These are phyloP conservation scores for Brachyptera putata DNA, from an alignment of 2,888 invertebrate species.

Conservation along the genomic window DNA sequence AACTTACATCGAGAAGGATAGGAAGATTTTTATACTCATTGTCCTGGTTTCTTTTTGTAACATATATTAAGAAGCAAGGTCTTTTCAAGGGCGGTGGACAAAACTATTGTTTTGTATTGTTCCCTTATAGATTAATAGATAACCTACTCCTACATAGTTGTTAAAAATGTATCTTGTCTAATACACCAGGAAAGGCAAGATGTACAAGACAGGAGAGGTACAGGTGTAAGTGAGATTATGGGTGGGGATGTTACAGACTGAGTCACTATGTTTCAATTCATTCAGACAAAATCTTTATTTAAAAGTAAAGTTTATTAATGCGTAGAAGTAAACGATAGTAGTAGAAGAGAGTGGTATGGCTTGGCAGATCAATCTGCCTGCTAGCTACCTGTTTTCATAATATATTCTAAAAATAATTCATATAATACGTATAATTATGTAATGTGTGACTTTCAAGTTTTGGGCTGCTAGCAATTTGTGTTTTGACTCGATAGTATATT, in stretches of 20 bases:
- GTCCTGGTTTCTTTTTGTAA: constrained; percentile 35
- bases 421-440: neutral
- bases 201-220: constrained; percentile 17
- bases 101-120: constrained; percentile 35
- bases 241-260: constrained; percentile 35
- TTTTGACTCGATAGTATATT: no score
- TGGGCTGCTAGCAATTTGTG: neutral
- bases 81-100: constrained; percentile 32
- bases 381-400: constrained; percentile 3
- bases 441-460: constrained; percentile 5
- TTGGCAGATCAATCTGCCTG: constrained; percentile 29
- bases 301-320: constrained; percentile 21
- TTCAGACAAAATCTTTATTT: constrained; percentile 26
- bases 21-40: constrained; percentile 35
- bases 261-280: constrained; percentile 32
- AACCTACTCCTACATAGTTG: constrained; percentile 29
- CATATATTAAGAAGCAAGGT: constrained; percentile 30
- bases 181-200: constrained; percentile 26
- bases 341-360: constrained; percentile 22
- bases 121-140: constrained; percentile 29
- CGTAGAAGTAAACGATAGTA: neutral
- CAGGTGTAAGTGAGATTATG: constrained; percentile 30
- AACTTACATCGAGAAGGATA: constrained; percentile 26
- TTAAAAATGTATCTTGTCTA: constrained; percentile 26
- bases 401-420: constrained; percentile 28